Conservation (phyloP, 2,888 invertebrate species). For the Nipponacmea schrenckii region DNA sequence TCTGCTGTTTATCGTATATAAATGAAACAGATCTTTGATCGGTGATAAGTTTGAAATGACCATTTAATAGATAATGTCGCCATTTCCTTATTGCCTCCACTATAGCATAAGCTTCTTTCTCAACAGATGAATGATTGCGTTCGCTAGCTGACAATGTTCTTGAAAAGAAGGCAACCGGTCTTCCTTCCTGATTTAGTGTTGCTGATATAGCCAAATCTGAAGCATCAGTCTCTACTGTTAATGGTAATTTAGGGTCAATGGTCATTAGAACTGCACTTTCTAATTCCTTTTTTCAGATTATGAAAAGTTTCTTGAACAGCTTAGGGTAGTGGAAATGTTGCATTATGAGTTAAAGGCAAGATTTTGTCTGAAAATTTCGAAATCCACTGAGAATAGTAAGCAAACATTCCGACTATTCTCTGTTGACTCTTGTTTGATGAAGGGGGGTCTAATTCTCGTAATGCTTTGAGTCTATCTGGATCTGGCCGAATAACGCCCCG, state of each 20-base stretch:
- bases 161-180: slow-evolving; percentile 19
- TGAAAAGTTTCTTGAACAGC: slow-evolving; percentile 9
- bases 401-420: slow-evolving; percentile 20
- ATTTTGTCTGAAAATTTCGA: slow-evolving; percentile 17
- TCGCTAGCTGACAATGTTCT: slow-evolving; percentile 17
- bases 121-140: slow-evolving; percentile 18
- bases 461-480: no score
- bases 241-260: slow-evolving; percentile 3
- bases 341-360: neutral
- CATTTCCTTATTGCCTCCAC: slow-evolving; percentile 28
- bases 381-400: slow-evolving; percentile 20
- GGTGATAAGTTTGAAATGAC: slow-evolving; percentile 32
- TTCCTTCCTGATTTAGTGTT: slow-evolving; percentile 14
- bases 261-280: neutral
- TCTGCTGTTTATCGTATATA: slow-evolving; percentile 23
- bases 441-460: no score
- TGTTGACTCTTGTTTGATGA: no score
- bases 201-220: slow-evolving; percentile 18
- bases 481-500: no score
- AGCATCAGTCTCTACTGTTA: slow-evolving; percentile 18
- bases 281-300: no score
- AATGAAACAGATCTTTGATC: slow-evolving; percentile 37
- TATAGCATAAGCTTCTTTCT: slow-evolving; percentile 30
- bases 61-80: slow-evolving; percentile 23
- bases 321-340: slow-evolving; percentile 10